Conservation (phyloP, 1,140 invertebrate species). For the Eupristina koningsbergeri region DNA sequence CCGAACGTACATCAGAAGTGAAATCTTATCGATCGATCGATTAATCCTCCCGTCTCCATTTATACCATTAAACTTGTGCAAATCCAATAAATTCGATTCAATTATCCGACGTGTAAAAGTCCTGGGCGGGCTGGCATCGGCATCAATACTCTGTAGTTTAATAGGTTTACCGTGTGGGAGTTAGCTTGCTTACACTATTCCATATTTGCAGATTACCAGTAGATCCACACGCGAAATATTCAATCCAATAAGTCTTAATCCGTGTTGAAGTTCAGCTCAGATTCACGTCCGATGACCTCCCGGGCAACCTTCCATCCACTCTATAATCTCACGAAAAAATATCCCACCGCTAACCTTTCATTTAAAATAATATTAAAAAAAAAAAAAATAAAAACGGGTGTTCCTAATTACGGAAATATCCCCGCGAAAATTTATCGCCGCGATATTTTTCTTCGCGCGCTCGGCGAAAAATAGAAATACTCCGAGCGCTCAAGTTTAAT, state of each 20-base stretch:
- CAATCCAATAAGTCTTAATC: conserved; percentile 58
- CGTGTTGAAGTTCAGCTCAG: conserved; percentile 48
- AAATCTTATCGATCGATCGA: neutral
- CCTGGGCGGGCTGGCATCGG: neutral
- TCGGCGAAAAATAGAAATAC: neutral
- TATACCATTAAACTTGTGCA: conserved; percentile 30
- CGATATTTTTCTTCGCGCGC: neutral
- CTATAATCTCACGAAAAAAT: conserved; percentile 41
- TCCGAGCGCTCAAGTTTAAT: neutral
- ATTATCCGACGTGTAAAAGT: conserved; percentile 38
- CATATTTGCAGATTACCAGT: conserved; percentile 55
- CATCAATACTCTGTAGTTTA: conserved; percentile 55
- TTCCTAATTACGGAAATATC: conserved; percentile 26
- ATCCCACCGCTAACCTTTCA: conserved; percentile 13
- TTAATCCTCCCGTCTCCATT: too few species aligned
- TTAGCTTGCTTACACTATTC: conserved; percentile 39
- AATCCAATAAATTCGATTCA: conserved; percentile 41
- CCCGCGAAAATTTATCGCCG: neutral
- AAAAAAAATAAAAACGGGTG: too few species aligned
- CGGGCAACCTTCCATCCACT: conserved; percentile 16
- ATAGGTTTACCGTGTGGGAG: conserved; percentile 50
- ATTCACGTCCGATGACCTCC: conserved; percentile 20
- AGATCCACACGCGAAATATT: conserved; percentile 50
- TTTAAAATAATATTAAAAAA: too few species aligned
- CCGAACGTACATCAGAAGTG: neutral